Evolutionary conservation across 1,140 invertebrate genomes (phyloP).

Genomic region (Notospermus geniculatus): DNA sequence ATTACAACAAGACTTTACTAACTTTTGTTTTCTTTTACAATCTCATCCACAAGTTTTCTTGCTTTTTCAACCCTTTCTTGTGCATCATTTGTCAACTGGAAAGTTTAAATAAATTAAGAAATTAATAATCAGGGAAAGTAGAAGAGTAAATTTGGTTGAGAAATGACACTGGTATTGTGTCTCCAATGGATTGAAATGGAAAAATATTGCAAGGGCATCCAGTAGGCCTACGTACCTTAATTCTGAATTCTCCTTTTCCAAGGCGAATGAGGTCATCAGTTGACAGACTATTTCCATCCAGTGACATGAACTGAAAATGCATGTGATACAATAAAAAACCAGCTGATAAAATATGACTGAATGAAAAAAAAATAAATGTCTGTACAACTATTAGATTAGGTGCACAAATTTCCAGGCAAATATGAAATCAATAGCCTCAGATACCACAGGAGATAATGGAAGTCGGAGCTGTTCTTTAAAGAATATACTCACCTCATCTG

Average conservation of each 20-base stretch:
- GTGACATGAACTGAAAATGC: conserved; percentile 55
- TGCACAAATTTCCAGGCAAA: no score
- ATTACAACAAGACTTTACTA: conserved; percentile 11
- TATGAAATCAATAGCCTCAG: neutral
- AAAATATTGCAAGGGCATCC: no score
- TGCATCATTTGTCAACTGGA: conserved; percentile 61
- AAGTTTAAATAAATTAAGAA: neutral
- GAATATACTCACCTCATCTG: conserved; percentile 14
- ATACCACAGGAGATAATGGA: neutral
- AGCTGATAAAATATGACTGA: no score
- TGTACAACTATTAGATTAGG: no score
- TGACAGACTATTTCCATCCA: conserved; percentile 64
- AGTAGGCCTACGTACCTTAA: conserved; percentile 64
- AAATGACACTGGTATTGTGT: no score
- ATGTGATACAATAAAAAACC: neutral
- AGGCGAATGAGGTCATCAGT: conserved; percentile 63
- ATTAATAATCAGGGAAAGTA: no score
- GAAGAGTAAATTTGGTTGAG: no score
- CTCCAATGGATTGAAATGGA: no score
- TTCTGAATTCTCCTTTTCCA: conserved; percentile 63
- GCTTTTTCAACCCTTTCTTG: conserved; percentile 61
- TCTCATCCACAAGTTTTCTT: conserved; percentile 63
- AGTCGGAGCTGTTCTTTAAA: neutral
- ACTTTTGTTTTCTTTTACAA: conserved; percentile 65
- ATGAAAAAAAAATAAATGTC: no score